Conservation (phyloP, 2,113 vertebrate genomes). For the Ifrita kowaldi region DNA sequence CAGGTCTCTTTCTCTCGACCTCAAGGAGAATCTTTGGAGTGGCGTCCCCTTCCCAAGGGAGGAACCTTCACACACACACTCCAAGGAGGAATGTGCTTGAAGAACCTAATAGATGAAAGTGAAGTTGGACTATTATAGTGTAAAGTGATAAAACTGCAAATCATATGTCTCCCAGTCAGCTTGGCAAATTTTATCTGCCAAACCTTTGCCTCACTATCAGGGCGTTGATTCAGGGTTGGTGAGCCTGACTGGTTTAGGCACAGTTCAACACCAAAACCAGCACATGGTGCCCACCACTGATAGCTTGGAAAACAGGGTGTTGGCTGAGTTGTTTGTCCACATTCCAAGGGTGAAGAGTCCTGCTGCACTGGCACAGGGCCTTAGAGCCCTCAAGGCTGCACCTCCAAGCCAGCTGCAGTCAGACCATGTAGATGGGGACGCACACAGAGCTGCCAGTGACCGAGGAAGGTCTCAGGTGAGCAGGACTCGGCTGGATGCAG, state of each 20-base stretch:
- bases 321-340: background rate
- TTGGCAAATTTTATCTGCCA: background rate
- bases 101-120: background rate
- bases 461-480: background rate
- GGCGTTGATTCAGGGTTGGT: background rate
- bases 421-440: no score
- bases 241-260: background rate
- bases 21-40: background rate
- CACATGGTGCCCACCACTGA: background rate
- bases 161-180: background rate
- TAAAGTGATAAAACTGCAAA: background rate
- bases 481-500: background rate
- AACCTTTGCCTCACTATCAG: background rate
- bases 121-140: background rate
- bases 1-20: background rate
- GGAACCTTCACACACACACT: no score
- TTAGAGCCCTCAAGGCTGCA: background rate
- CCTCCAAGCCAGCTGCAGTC: background rate
- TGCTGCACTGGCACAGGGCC: background rate
- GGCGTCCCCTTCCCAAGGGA: background rate
- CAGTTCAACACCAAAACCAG: background rate
- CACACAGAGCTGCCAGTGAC: background rate
- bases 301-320: background rate
- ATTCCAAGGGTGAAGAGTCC: background rate
- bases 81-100: background rate